These are phyloP conservation scores for Trinectes maculatus DNA, from an alignment of 2,113 vertebrate genomes.

Conservation along the genomic window DNA sequence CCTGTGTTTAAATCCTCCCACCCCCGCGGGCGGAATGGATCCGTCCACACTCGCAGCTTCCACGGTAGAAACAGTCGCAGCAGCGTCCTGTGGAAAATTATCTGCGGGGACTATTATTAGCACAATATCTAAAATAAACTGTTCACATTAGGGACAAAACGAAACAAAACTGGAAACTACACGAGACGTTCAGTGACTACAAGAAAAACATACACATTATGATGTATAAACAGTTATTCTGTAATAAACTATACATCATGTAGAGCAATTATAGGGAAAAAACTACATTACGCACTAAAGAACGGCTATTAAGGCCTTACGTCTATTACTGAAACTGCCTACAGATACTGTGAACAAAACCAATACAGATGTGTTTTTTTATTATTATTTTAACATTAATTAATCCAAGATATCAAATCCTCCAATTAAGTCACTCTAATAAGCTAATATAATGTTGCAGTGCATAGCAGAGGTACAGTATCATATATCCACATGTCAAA, in stretches of 20 bases:
- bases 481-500: not conserved
- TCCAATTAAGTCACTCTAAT: too few relatives aligned
- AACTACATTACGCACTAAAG: too few relatives aligned
- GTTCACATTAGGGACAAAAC: constrained; percentile 17
- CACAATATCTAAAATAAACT: constrained; percentile 68
- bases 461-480: not conserved
- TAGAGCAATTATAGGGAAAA: too few relatives aligned
- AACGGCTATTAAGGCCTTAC: too few relatives aligned
- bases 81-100: constrained; percentile 74
- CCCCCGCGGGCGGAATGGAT: constrained; percentile 36
- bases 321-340: too few relatives aligned
- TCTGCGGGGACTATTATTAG: constrained; percentile 70
- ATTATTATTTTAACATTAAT: too few relatives aligned
- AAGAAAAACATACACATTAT: not conserved
- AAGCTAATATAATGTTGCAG: not conserved
- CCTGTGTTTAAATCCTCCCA: not conserved
- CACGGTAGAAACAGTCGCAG: constrained; percentile 58
- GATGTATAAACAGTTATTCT: too few relatives aligned
- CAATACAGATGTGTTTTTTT: too few relatives aligned
- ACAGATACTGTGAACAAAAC: too few relatives aligned
- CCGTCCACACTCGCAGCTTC: constrained; percentile 61
- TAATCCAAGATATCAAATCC: too few relatives aligned
- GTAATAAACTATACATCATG: too few relatives aligned
- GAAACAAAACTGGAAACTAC: constrained; percentile 25
- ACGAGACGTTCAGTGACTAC: not conserved